These are phyloP conservation scores for Chorisops tibialis DNA, from an alignment of 2,888 invertebrate genomes.

Conservation along the genomic window DNA sequence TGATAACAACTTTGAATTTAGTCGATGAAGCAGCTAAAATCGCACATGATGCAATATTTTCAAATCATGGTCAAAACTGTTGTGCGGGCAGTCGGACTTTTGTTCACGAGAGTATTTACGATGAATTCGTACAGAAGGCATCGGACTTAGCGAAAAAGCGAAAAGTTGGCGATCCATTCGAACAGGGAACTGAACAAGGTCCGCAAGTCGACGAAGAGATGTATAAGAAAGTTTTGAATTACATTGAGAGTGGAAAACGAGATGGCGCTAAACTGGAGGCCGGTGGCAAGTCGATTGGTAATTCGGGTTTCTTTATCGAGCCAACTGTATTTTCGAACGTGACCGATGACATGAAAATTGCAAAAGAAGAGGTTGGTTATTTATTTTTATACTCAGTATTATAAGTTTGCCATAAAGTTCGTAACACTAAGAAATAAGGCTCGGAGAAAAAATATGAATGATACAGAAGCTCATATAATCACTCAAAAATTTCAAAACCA, in stretches of 20 bases:
- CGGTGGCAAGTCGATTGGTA: constrained; percentile 70
- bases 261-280: constrained; percentile 75
- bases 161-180: constrained; percentile 80
- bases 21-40: constrained; percentile 62
- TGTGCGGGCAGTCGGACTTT: constrained; percentile 86
- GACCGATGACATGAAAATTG: constrained; percentile 72
- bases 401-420: no score
- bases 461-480: no score
- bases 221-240: constrained; percentile 69
- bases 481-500: no score
- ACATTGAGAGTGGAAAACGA: constrained; percentile 72
- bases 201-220: constrained; percentile 79
- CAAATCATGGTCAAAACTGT: constrained; percentile 77
- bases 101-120: constrained; percentile 83
- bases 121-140: constrained; percentile 75
- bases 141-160: constrained; percentile 65
- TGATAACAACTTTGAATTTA: constrained; percentile 39
- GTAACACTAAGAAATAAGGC: no score
- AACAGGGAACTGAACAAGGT: constrained; percentile 66
- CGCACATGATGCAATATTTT: constrained; percentile 65
- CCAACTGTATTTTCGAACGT: constrained; percentile 80
- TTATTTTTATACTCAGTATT: no score
- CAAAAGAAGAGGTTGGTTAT: constrained; percentile 64
- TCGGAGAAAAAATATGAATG: no score
- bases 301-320: constrained; percentile 70